Conservation (phyloP, 2,888 invertebrate genomes). For the Himalopsyche tibetana region DNA sequence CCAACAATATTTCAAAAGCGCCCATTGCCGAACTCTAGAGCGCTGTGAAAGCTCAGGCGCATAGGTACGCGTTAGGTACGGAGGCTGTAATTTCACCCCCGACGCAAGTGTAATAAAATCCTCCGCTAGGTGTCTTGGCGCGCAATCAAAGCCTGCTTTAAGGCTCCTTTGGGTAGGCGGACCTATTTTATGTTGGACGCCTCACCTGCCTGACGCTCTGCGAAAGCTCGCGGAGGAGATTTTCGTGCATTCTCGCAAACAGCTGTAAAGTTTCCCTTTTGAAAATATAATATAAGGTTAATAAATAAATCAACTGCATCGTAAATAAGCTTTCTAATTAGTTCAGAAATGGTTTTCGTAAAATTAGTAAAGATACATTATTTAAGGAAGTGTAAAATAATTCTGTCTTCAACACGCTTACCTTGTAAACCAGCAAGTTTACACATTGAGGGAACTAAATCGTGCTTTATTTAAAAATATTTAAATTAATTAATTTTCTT, state of each 20-base stretch:
- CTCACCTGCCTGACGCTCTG: background rate
- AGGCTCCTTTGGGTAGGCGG: background rate
- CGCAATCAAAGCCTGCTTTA: conserved; percentile 31
- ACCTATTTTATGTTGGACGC: conserved; percentile 9
- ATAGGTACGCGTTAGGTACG: background rate
- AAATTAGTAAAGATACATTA: too few species aligned
- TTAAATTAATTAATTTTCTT: too few species aligned
- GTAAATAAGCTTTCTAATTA: too few species aligned
- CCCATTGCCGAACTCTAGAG: conserved; percentile 5
- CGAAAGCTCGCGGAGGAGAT: background rate
- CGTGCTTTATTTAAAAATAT: too few species aligned
- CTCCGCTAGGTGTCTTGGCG: conserved; percentile 24
- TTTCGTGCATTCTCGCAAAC: too few species aligned
- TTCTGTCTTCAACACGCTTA: too few species aligned
- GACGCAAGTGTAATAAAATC: conserved; percentile 26
- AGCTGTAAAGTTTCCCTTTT: background rate
- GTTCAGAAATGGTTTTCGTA: too few species aligned
- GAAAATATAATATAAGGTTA: too few species aligned
- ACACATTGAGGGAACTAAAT: too few species aligned
- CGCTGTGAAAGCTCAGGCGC: conserved; percentile 11
- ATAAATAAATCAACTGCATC: too few species aligned
- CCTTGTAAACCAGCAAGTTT: too few species aligned
- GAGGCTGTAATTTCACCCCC: conserved; percentile 27
- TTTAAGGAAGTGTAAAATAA: too few species aligned
- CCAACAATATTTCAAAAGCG: conserved; percentile 26